These are phyloP conservation scores for Sparus aurata DNA, from an alignment of 2,797 vertebrate genomes.

Conservation along the genomic window DNA sequence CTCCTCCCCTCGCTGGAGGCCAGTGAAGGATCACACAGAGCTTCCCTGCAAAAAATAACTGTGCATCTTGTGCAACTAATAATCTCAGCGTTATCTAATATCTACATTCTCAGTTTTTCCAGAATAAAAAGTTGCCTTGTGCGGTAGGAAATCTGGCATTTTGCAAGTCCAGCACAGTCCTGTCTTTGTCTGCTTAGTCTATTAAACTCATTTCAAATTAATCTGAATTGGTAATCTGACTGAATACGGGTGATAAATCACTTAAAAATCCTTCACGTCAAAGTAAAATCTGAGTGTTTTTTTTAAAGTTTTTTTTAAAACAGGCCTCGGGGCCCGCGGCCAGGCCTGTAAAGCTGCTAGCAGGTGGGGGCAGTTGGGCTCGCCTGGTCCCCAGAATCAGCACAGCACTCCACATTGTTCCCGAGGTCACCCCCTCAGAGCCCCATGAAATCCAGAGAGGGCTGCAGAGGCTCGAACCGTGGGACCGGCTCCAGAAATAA, in stretches of 20 bases:
- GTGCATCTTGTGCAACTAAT: background rate
- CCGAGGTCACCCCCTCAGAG: conserved; percentile 54
- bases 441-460: conserved; percentile 73
- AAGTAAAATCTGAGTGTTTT: conserved; percentile 2
- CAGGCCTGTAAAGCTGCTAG: conserved; percentile 61
- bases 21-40: conserved; percentile 6
- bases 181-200: background rate
- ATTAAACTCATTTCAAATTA: background rate
- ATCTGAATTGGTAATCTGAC: background rate
- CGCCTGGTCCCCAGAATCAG: conserved; percentile 50
- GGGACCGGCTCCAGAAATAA: conserved; percentile 67
- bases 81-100: background rate
- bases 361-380: conserved; percentile 72
- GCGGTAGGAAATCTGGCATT: too few species aligned
- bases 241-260: background rate
- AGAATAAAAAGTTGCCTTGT: background rate
- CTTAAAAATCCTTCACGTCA: background rate
- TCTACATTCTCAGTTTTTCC: conserved; percentile 2
- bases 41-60: background rate
- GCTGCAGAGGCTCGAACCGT: conserved; percentile 46
- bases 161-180: too few species aligned
- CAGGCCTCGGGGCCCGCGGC: conserved; percentile 19
- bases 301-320: conserved; percentile 8
- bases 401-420: conserved; percentile 73
- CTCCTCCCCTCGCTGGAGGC: conserved; percentile 1